phyloP scores from a whole-genome alignment of 2,888 invertebrate genomes.

The Frankliniella fusca region DNA sequence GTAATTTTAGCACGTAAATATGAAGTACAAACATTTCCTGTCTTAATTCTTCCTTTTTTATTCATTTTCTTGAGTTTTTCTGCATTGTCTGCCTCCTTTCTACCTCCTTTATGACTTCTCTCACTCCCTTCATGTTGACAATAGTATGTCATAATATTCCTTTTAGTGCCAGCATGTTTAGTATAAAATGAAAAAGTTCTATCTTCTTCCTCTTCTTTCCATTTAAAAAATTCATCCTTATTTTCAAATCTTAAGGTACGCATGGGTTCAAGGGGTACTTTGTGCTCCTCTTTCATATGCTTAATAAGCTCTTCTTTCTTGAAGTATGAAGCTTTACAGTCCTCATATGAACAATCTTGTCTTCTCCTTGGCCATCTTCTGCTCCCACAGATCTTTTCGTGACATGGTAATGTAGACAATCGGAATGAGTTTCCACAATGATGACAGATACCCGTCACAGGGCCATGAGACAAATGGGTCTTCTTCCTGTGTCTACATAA shows the following conservation, averaged over 20 bases:
- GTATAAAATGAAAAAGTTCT: neutral
- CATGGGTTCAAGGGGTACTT: neutral
- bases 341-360: neutral
- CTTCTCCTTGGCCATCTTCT: neutral
- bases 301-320: neutral
- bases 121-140: neutral
- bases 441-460: neutral
- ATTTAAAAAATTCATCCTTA: neutral
- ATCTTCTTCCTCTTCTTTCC: neutral
- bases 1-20: neutral
- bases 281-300: neutral
- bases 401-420: neutral
- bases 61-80: neutral
- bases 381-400: neutral
- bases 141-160: neutral
- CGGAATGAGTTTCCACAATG: neutral
- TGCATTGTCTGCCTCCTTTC: neutral
- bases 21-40: neutral
- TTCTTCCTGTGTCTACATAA: neutral
- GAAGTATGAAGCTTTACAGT: neutral
- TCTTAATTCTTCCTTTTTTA: neutral
- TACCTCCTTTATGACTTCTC: neutral
- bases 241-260: neutral
- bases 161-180: slow-evolving; percentile 14
- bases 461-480: neutral